Evolutionary conservation across 2,113 vertebrate genomes (phyloP).

Genomic region (Malurus cyaneus): DNA sequence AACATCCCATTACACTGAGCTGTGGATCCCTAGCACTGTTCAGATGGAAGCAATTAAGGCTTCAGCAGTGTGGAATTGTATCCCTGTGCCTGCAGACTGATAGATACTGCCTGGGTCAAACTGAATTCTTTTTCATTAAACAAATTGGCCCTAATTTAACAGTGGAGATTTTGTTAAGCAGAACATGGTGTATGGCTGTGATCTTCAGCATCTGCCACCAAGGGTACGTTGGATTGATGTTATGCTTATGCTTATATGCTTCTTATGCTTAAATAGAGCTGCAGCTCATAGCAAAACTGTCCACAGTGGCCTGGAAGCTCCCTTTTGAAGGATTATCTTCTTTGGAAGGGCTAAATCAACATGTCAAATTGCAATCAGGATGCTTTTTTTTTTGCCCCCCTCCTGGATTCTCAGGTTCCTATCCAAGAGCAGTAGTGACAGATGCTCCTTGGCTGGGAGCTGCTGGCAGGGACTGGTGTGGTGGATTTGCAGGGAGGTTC

Average conservation of each 20-base stretch:
- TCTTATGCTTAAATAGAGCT: neutral
- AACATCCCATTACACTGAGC: neutral
- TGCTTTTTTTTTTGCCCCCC: fast-evolving
- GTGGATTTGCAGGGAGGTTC: neutral
- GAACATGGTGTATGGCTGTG: neutral
- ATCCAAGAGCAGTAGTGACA: neutral
- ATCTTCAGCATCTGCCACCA: neutral
- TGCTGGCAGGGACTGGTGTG: neutral
- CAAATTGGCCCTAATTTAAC: neutral
- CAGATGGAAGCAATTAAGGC: neutral
- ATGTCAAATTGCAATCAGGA: neutral
- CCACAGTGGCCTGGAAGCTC: neutral
- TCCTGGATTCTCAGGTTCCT: neutral
- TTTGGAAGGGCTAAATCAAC: neutral
- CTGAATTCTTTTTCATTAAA: neutral
- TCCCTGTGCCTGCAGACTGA: neutral
- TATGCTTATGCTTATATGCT: too few relatives aligned
- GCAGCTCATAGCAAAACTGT: neutral
- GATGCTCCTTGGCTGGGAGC: neutral
- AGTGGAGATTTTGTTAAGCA: neutral
- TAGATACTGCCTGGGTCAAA: neutral
- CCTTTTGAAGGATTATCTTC: neutral
- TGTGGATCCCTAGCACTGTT: neutral
- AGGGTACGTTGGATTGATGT: neutral
- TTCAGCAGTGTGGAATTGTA: neutral